phyloP scores from a whole-genome alignment of 2,113 vertebrate species.

The Lampris megalopsis region DNA sequence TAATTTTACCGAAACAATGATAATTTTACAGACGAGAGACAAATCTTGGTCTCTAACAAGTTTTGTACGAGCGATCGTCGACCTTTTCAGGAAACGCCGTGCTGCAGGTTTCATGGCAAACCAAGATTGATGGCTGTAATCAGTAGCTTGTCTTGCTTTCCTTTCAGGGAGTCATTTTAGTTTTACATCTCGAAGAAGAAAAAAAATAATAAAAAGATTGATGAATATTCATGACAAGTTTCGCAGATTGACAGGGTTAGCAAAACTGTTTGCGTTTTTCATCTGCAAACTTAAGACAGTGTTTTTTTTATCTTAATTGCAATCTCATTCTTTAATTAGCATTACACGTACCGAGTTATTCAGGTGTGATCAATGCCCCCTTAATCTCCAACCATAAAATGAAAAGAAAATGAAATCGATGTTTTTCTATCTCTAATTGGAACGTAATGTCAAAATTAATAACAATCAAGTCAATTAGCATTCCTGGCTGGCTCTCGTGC shows the following conservation, averaged over 20 bases:
- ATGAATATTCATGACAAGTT: slow-evolving; percentile 17
- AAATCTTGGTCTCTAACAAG: not conserved
- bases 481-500: slow-evolving; percentile 42
- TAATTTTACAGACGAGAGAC: too few species aligned
- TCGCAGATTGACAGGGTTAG: slow-evolving; percentile 56
- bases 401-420: slow-evolving; percentile 77
- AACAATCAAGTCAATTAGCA: slow-evolving; percentile 77
- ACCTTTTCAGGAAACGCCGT: too few species aligned
- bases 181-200: too few species aligned
- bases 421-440: slow-evolving; percentile 80
- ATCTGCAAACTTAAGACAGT: slow-evolving; percentile 55
- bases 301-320: slow-evolving; percentile 80
- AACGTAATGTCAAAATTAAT: slow-evolving; percentile 79
- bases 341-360: slow-evolving; percentile 54
- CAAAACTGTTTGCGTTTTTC: slow-evolving; percentile 53
- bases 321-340: slow-evolving; percentile 79
- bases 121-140: not conserved
- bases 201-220: too few species aligned
- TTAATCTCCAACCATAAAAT: slow-evolving; percentile 72
- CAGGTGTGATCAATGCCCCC: slow-evolving; percentile 78
- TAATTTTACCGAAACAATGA: too few species aligned
- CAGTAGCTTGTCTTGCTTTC: not conserved
- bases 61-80: not conserved
- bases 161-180: not conserved
- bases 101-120: not conserved